Percentiles rank a stretch among this genome's conserved stretches.
Conservation (phyloP, 2,888 invertebrate species). For the Noctua pronuba region DNA sequence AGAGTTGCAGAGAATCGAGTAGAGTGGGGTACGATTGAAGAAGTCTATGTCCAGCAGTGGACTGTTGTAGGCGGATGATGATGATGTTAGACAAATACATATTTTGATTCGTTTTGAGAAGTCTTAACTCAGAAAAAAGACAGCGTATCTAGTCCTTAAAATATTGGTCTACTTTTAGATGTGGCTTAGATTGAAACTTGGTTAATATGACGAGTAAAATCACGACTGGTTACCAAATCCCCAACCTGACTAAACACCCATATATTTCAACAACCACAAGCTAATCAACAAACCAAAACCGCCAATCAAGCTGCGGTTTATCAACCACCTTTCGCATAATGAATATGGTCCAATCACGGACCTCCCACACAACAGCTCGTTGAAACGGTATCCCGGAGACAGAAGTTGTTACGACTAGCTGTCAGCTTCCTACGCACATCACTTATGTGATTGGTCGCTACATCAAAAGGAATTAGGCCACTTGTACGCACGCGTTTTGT, state of each 20-base stretch:
- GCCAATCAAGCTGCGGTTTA: constrained; percentile 26
- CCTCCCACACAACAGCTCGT: constrained; percentile 31
- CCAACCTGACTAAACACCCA: neutral
- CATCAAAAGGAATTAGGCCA: constrained; percentile 10
- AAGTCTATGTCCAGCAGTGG: no score
- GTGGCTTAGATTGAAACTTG: neutral
- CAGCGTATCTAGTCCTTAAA: neutral
- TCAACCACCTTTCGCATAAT: constrained; percentile 31
- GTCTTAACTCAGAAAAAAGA: neutral
- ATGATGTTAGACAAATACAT: no score
- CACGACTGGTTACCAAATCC: neutral
- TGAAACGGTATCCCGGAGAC: constrained; percentile 11
- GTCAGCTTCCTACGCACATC: constrained; percentile 42
- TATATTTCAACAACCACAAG: neutral
- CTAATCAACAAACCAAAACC: constrained; percentile 30
- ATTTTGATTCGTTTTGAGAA: neutral
- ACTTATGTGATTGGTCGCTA: constrained; percentile 39
- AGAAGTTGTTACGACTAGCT: neutral
- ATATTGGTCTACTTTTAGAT: neutral
- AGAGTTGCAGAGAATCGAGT: no score
- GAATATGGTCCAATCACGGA: constrained; percentile 22
- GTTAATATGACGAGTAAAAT: neutral
- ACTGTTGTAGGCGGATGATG: no score
- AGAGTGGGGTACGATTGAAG: no score
- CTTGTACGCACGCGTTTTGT: neutral